Percentiles rank a stretch among this genome's conserved stretches.
Evolutionary conservation across 2,797 vertebrate genomes (phyloP).

Genomic region (Argya squamiceps): DNA sequence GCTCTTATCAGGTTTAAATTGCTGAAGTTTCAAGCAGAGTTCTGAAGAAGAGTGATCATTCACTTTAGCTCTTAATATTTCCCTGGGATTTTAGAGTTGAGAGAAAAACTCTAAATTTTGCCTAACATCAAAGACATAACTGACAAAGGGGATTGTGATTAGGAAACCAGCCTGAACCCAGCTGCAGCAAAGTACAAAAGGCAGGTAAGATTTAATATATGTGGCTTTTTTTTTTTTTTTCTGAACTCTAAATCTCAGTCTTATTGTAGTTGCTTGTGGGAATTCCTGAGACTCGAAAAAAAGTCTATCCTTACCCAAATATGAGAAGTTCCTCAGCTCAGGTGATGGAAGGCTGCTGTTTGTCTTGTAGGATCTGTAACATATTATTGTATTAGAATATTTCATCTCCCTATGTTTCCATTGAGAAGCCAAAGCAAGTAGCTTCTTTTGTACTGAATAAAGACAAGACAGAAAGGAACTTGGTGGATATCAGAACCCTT

Average conservation of each 20-base stretch:
- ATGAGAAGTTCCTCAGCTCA: neutral
- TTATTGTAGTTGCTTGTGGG: neutral
- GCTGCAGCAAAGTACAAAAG: neutral
- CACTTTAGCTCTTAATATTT: neutral
- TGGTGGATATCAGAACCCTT: neutral
- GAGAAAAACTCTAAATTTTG: neutral
- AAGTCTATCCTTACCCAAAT: neutral
- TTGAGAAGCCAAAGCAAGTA: neutral
- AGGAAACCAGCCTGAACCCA: neutral
- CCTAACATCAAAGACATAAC: neutral
- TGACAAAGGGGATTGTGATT: neutral
- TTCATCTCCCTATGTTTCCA: neutral
- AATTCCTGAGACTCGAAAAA: neutral
- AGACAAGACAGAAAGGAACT: neutral
- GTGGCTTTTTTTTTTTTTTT: neutral
- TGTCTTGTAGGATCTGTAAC: neutral
- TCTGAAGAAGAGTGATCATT: neutral
- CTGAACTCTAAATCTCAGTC: neutral
- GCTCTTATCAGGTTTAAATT: neutral
- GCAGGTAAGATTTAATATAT: neutral
- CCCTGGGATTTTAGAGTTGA: neutral
- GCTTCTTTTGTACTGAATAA: neutral
- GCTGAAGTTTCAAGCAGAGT: neutral
- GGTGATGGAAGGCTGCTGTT: neutral
- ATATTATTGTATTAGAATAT: rapidly evolving